Percentiles rank a stretch among this genome's conserved stretches.
These are phyloP conservation scores for Arothron firmamentum DNA, from an alignment of 2,113 vertebrate species.

Conservation along the genomic window DNA sequence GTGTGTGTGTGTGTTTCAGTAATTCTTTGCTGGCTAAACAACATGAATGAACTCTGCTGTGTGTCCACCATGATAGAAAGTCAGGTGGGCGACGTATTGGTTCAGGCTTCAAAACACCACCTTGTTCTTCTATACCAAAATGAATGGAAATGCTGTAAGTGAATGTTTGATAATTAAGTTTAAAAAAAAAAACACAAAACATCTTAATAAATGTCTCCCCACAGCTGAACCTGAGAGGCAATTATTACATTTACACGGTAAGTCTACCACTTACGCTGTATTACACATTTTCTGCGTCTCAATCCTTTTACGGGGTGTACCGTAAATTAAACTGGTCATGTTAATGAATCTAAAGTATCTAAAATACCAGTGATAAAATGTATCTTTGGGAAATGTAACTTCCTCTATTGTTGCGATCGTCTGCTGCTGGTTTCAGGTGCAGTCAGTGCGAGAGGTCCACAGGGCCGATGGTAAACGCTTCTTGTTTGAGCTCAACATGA, in stretches of 20 bases:
- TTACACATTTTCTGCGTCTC: background rate
- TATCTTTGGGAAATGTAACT: too few relatives aligned
- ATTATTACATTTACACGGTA: slow-evolving; percentile 70
- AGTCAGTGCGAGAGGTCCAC: slow-evolving; percentile 71
- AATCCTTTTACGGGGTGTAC: background rate
- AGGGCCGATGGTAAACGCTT: slow-evolving; percentile 53
- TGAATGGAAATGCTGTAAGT: slow-evolving; percentile 63
- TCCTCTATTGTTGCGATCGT: background rate
- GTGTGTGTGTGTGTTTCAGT: background rate
- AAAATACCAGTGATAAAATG: too few relatives aligned
- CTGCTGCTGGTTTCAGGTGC: slow-evolving; percentile 57
- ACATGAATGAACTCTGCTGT: background rate
- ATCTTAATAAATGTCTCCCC: slow-evolving; percentile 7
- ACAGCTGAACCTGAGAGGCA: slow-evolving; percentile 65
- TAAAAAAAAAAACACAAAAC: too few relatives aligned
- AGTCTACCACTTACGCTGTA: slow-evolving; percentile 16
- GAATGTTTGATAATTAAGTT: background rate
- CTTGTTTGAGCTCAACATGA: slow-evolving; percentile 77
- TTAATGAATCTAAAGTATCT: too few relatives aligned
- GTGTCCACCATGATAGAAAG: slow-evolving; percentile 53
- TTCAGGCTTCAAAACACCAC: slow-evolving; percentile 73
- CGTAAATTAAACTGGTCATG: background rate
- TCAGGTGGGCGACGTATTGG: slow-evolving; percentile 71
- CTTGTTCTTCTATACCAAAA: slow-evolving; percentile 71
- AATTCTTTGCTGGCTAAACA: background rate